Evolutionary conservation across 2,797 vertebrate species (phyloP), one percentile per base, ranked within the genome.

Genomic region (Myiotriccus ornatus): DNA sequence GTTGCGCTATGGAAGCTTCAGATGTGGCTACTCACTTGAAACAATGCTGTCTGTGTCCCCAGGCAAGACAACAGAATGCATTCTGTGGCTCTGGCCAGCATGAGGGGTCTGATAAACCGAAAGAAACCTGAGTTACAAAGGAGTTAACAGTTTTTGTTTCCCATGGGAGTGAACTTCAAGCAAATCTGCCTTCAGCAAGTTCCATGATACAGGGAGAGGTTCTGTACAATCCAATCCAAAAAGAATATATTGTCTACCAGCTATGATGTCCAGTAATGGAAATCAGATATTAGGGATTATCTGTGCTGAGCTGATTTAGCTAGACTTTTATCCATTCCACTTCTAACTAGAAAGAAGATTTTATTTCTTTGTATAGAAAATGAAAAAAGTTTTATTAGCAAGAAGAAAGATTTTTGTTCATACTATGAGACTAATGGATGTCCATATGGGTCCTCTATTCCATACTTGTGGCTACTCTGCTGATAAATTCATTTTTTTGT

Each of bases 1-100:
- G 0, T 52, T 76, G 59, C 1, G 2, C n/a, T 63, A 21, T 8
- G 1, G 68, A 83, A 90, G 30, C 27, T 82, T 52, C 22, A 39
- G 1, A 3, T 46, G 63, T 59, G 55, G 7, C 49, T 65, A 2
- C 28, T 5, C 34, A 6, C 28, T 41, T 50, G 50, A 62, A 87
- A 35, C 8, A 17, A 6, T 35, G 13, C 28, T 67, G 22, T 60
- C 41, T 84, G 20, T 1, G 0, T 84, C 32, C 25, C 23, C 46
- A 53, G 59, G 44, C 50, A 35, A 50, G 60, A 39, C 30, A 62
- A 14, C 0, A 0, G 41, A 37, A 69, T 57, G 30, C 12, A 2
- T 76, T 81, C 70, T 74, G 24, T 74, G 57, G 17, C 32, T 90
- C 27, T 67, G 47, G 37, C 57, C 71, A 30, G 32, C 23, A 10